These are phyloP conservation scores for Danio tinwini DNA, from an alignment of 2,797 vertebrate species.

Conservation along the genomic window DNA sequence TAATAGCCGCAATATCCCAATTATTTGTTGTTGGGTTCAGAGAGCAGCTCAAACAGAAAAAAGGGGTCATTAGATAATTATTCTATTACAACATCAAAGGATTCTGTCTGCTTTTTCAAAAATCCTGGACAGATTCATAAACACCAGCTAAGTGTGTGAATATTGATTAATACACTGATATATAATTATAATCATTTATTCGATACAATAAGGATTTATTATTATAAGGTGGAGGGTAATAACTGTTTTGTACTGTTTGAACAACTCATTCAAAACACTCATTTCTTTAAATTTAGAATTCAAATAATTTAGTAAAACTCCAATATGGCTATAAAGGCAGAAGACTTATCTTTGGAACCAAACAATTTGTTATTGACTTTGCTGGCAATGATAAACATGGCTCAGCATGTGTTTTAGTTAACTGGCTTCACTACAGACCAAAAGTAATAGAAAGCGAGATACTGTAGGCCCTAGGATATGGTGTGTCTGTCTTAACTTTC, in stretches of 20 bases:
- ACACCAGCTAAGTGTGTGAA: not conserved
- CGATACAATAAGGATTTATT: too few relatives aligned
- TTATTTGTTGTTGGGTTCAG: not conserved
- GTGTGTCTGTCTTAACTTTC: too few relatives aligned
- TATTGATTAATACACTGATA: too few relatives aligned
- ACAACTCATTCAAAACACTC: not conserved
- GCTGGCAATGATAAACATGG: not conserved
- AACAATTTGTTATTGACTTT: constrained; percentile 20
- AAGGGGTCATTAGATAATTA: not conserved
- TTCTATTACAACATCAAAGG: not conserved
- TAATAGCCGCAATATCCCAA: not conserved
- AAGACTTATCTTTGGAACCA: constrained; percentile 27
- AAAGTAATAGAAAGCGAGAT: not conserved
- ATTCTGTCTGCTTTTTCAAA: not conserved
- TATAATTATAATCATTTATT: too few relatives aligned
- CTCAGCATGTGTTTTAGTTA: not conserved
- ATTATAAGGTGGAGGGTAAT: too few relatives aligned
- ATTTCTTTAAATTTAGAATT: not conserved
- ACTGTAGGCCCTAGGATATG: too few relatives aligned
- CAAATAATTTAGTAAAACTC: not conserved
- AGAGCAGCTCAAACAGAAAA: not conserved
- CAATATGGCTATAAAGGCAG: not conserved
- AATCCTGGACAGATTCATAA: not conserved
- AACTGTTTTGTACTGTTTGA: not conserved
- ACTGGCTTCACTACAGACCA: not conserved